phyloP scores from a whole-genome alignment of 2,797 vertebrate genomes.

The Chaenodraco wilsoni region DNA sequence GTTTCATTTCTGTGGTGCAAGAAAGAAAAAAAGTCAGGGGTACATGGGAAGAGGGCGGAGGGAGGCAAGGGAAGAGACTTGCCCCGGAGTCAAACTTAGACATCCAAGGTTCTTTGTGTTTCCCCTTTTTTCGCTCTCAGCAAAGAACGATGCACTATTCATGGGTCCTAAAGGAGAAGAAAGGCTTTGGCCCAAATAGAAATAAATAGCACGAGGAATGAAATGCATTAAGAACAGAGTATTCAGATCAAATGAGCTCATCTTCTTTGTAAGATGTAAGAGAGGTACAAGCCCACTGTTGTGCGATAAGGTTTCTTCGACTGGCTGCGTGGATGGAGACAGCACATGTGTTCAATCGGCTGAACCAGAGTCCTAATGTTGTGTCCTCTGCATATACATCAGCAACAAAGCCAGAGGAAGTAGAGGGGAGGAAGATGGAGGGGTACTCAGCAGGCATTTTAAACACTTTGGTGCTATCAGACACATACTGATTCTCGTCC shows the following conservation, averaged over 20 bases:
- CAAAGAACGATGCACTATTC: slow-evolving; percentile 72
- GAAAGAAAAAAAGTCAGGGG: slow-evolving; percentile 33
- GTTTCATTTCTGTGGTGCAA: slow-evolving; percentile 80
- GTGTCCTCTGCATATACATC: slow-evolving; percentile 67
- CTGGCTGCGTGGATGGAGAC: slow-evolving; percentile 61
- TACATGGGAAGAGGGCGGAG: slow-evolving; percentile 9
- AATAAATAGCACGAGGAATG: slow-evolving; percentile 59
- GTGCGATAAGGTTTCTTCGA: slow-evolving; percentile 72
- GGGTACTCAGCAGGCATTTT: slow-evolving; percentile 75
- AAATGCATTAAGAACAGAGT: slow-evolving; percentile 62
- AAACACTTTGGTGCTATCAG: slow-evolving; percentile 74
- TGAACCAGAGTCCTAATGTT: slow-evolving; percentile 77
- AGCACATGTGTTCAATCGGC: slow-evolving; percentile 83
- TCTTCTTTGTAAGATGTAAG: slow-evolving; percentile 49
- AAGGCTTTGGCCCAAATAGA: slow-evolving; percentile 67
- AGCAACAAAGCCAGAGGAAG: slow-evolving; percentile 49
- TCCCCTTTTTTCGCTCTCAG: slow-evolving; percentile 61
- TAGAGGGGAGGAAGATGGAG: slow-evolving; percentile 16
- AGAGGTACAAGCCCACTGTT: slow-evolving; percentile 65
- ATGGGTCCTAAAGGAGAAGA: slow-evolving; percentile 66
- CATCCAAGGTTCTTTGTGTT: slow-evolving; percentile 51
- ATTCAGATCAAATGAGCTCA: slow-evolving; percentile 74
- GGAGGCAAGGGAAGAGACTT: slow-evolving; percentile 31
- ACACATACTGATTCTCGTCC: slow-evolving; percentile 73
- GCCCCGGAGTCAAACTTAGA: slow-evolving; percentile 64